Conservation (phyloP, 64 coral and sea anemone species). For the Trachythela sp. region DNA sequence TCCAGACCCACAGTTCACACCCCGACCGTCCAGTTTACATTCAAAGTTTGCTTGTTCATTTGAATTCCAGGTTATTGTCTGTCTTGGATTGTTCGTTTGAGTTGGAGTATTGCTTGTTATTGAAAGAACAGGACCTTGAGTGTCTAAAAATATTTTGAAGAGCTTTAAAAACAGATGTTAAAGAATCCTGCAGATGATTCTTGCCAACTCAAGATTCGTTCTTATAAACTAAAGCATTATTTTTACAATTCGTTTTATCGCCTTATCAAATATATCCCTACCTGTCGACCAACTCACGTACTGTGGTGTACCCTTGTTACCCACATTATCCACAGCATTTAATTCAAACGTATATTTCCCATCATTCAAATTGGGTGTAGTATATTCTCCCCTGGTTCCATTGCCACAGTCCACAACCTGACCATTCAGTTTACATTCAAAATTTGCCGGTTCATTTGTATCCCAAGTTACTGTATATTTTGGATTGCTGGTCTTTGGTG, state of each 20-base stretch:
- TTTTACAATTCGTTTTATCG: too few species aligned
- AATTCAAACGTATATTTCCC: background rate
- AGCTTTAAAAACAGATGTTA: background rate
- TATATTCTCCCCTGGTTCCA: background rate
- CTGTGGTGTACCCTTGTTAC: background rate
- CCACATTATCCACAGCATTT: background rate
- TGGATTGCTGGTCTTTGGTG: background rate
- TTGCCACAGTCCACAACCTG: background rate
- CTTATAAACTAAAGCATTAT: too few species aligned
- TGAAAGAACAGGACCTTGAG: background rate
- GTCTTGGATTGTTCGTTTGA: background rate
- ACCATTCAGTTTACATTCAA: slow-evolving; percentile 7
- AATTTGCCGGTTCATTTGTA: background rate
- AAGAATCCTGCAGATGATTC: background rate
- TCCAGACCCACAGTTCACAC: background rate
- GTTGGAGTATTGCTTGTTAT: background rate
- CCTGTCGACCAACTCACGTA: background rate
- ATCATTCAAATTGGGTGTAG: background rate
- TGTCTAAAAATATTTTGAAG: background rate
- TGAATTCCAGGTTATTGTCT: background rate
- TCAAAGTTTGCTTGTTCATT: background rate
- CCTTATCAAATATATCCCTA: too few species aligned
- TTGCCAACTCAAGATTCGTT: background rate
- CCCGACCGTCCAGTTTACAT: background rate
- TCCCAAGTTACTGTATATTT: background rate